Conservation (phyloP, 2,113 vertebrate genomes). For the Pedetes capensis region DNA sequence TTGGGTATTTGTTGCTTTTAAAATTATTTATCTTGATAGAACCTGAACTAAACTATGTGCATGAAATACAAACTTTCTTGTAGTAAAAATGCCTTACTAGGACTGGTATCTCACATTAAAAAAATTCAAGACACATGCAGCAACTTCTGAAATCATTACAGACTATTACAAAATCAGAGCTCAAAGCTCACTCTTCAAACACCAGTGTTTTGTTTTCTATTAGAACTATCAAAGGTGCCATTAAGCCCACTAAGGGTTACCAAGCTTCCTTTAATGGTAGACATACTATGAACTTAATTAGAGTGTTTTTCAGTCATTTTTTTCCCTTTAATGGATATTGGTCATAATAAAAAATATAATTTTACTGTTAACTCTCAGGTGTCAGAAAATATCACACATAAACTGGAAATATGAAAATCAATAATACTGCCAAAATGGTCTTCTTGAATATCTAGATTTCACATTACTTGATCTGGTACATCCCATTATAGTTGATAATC, state of each 20-base stretch:
- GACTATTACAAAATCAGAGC: not conserved
- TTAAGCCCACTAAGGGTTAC: not conserved
- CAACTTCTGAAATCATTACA: not conserved
- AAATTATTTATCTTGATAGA: not conserved
- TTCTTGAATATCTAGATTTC: not conserved
- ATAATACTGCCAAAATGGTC: not conserved
- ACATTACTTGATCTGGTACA: rapidly evolving
- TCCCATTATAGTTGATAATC: not conserved
- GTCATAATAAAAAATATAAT: not conserved
- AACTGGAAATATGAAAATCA: not conserved
- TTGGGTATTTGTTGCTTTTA: not conserved
- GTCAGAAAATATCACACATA: not conserved
- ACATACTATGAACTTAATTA: not conserved
- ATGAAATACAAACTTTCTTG: not conserved
- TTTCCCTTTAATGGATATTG: not conserved
- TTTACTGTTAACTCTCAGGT: not conserved
- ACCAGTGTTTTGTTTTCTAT: not conserved
- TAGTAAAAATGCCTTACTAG: not conserved
- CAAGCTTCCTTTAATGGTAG: not conserved
- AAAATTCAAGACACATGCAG: not conserved
- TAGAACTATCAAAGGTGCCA: not conserved
- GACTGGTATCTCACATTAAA: not conserved
- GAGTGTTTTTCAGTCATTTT: not conserved
- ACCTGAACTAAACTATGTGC: not conserved
- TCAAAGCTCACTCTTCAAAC: not conserved